These are phyloP conservation scores for Drosophila willistoni DNA, from an alignment of 1,140 invertebrate species.

Conservation along the genomic window DNA sequence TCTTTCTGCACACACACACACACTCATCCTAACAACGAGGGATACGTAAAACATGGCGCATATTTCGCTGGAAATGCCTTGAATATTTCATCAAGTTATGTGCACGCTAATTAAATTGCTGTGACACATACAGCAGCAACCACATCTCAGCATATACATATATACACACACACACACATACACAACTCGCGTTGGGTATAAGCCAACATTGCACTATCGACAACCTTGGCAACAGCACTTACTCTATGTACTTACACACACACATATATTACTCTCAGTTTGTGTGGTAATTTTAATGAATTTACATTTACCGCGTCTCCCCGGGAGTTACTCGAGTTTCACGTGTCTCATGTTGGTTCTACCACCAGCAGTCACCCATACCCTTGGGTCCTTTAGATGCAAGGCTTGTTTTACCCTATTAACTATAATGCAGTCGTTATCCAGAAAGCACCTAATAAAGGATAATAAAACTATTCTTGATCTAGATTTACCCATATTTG, in stretches of 20 bases:
- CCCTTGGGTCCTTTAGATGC: slow-evolving; percentile 9
- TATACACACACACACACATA: slow-evolving; percentile 29
- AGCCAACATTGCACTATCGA: slow-evolving; percentile 55
- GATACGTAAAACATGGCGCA: slow-evolving; percentile 38
- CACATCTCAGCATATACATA: slow-evolving; percentile 6
- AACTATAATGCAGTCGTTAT: neutral
- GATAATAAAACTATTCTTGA: too few species aligned
- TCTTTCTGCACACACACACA: slow-evolving; percentile 20
- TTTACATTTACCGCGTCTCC: slow-evolving; percentile 67
- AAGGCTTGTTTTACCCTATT: slow-evolving; percentile 22
- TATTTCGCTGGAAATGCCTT: slow-evolving; percentile 72
- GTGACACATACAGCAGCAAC: slow-evolving; percentile 53
- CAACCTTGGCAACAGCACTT: slow-evolving; percentile 37
- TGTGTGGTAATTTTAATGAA: slow-evolving; percentile 71
- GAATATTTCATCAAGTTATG: slow-evolving; percentile 80
- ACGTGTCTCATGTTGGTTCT: slow-evolving; percentile 26
- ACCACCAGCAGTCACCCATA: neutral
- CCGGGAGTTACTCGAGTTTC: slow-evolving; percentile 40
- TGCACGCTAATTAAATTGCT: slow-evolving; percentile 79
- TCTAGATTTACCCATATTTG: too few species aligned
- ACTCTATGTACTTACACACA: neutral
- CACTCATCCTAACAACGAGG: neutral
- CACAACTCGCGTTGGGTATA: slow-evolving; percentile 20
- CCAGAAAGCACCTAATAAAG: too few species aligned
- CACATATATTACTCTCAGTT: slow-evolving; percentile 21